A percentile compares a stretch with the other conserved stretches of the same genome.
Evolutionary conservation across 2,113 vertebrate genomes (phyloP).

Genomic region (Zosterops hypoxanthus): DNA sequence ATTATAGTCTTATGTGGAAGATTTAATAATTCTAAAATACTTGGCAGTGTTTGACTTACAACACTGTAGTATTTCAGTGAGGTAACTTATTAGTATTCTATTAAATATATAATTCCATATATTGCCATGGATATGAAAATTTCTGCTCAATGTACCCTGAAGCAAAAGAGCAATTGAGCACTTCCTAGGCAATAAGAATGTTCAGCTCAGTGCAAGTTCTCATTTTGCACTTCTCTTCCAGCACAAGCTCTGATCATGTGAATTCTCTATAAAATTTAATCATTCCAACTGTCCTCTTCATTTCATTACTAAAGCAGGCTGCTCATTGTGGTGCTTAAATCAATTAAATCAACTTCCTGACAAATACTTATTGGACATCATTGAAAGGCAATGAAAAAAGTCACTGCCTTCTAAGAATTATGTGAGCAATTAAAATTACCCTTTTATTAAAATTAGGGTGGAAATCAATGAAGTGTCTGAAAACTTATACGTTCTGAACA

Average conservation of each 20-base stretch:
- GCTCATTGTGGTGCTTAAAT: background rate
- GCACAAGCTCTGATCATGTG: background rate
- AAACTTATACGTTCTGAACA: background rate
- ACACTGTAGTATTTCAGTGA: background rate
- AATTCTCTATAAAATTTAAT: background rate
- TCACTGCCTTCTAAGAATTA: background rate
- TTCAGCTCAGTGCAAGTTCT: background rate
- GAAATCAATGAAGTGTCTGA: background rate
- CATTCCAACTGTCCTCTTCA: background rate
- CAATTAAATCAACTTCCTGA: constrained; percentile 13
- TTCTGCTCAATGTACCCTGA: background rate
- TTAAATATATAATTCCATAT: background rate
- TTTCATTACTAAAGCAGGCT: background rate
- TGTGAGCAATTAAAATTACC: background rate
- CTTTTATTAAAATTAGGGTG: background rate
- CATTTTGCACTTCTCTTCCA: background rate
- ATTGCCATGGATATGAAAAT: background rate
- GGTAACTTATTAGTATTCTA: background rate
- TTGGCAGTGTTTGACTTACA: background rate
- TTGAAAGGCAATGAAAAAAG: background rate
- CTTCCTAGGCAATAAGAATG: background rate
- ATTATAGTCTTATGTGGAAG: background rate
- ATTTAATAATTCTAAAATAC: background rate
- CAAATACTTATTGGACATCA: background rate
- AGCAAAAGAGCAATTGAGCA: background rate